Evolutionary conservation across 1,140 invertebrate species (phyloP).

Genomic region (Drosophila baimaii): DNA sequence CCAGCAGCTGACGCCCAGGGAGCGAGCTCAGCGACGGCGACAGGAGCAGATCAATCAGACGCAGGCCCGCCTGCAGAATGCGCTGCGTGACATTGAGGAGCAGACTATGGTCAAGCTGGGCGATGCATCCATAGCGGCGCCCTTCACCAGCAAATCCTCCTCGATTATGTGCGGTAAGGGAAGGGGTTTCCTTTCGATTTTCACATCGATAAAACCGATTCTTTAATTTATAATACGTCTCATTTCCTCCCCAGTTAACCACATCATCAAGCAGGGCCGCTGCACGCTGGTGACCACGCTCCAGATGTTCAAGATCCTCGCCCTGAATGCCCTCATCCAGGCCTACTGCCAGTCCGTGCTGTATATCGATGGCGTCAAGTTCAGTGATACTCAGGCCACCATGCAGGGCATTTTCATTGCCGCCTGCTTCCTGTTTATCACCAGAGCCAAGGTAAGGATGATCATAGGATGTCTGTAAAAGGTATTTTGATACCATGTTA

Average conservation of each 20-base stretch:
- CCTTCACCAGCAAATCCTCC: conserved; percentile 98
- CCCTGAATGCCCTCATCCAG: conserved; percentile 98
- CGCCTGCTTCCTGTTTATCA: conserved; percentile 99
- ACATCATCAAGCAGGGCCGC: conserved; percentile 99
- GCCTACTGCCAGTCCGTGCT: conserved; percentile 99
- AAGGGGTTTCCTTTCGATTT: not conserved
- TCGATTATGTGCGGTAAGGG: conserved; percentile 94
- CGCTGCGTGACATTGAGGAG: conserved; percentile 96
- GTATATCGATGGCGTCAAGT: conserved; percentile 99
- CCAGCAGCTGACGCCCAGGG: conserved; percentile 69
- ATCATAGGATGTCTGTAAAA: not conserved
- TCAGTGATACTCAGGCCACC: conserved; percentile 98
- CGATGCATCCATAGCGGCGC: conserved; percentile 99
- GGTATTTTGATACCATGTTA: not conserved
- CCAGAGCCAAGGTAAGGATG: conserved; percentile 93
- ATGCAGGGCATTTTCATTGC: conserved; percentile 97
- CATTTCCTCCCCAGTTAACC: conserved; percentile 91
- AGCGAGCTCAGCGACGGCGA: conserved; percentile 75
- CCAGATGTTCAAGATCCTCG: conserved; percentile 99
- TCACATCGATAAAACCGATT: too few species aligned
- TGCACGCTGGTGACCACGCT: conserved; percentile 99
- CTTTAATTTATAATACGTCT: too few species aligned
- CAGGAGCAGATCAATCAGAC: conserved; percentile 83
- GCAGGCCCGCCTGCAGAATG: conserved; percentile 84
- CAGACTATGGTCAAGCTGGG: conserved; percentile 96